These are phyloP conservation scores for Chrosomus eos DNA, from an alignment of 2,797 vertebrate genomes.

Conservation along the genomic window DNA sequence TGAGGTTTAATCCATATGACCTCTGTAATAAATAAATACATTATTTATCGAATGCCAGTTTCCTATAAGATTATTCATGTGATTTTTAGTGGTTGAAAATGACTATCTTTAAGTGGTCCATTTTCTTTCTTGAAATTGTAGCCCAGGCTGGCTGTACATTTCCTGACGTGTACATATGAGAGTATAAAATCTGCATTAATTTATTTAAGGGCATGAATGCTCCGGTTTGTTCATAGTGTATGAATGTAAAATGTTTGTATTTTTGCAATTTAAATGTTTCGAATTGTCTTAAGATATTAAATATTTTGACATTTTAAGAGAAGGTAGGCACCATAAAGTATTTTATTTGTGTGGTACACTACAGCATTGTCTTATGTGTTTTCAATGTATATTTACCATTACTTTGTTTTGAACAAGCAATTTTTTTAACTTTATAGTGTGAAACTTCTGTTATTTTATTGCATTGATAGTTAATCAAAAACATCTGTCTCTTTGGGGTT, in stretches of 20 bases:
- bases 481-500: background rate
- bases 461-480: background rate
- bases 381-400: slow-evolving; percentile 7
- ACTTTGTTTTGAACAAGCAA: background rate
- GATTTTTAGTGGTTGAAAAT: background rate
- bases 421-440: background rate
- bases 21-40: background rate
- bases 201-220: slow-evolving; percentile 48
- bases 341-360: slow-evolving; percentile 25
- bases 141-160: slow-evolving; percentile 75
- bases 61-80: background rate
- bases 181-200: slow-evolving; percentile 45
- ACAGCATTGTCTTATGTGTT: background rate
- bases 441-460: background rate
- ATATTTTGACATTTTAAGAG: slow-evolving; percentile 20
- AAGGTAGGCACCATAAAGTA: background rate
- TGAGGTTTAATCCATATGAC: background rate
- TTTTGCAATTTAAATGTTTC: slow-evolving; percentile 35
- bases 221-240: slow-evolving; percentile 23
- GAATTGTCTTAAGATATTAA: background rate
- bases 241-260: slow-evolving; percentile 45
- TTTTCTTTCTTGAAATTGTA: slow-evolving; percentile 63
- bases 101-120: slow-evolving; percentile 64
- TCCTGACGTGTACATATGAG: slow-evolving; percentile 34
- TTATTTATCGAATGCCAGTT: background rate